Evolutionary conservation across 2,888 invertebrate species (phyloP).

Genomic region (Chalcis sispes): DNA sequence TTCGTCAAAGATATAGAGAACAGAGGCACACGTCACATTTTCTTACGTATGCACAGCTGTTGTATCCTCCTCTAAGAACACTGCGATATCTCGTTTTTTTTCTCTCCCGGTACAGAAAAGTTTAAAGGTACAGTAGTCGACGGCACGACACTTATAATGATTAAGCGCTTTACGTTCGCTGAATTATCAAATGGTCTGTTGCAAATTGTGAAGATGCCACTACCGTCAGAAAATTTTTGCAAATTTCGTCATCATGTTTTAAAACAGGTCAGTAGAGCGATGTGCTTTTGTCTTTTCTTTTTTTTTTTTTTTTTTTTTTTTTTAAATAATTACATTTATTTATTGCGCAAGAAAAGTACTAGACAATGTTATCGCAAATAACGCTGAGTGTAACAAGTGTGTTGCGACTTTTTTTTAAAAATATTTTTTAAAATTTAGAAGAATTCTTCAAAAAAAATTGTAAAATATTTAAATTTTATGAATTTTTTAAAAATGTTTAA

Average conservation of each 20-base stretch:
- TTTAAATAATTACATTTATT: not conserved
- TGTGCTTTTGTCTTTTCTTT: not conserved
- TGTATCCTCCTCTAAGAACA: not conserved
- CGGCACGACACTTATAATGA: too few species aligned
- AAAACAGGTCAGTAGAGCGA: slow-evolving; percentile 35
- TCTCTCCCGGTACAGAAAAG: not conserved
- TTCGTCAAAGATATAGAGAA: slow-evolving; percentile 35
- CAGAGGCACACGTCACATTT: not conserved
- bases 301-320: not conserved
- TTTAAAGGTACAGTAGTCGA: slow-evolving; percentile 35
- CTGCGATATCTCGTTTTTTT: slow-evolving; percentile 2
- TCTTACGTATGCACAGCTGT: not conserved
- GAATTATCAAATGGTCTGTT: slow-evolving; percentile 13
- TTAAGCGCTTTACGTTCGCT: slow-evolving; percentile 27
- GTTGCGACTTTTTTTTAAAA: too few species aligned
- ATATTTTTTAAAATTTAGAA: too few species aligned
- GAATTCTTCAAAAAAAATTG: too few species aligned
- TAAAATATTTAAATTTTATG: too few species aligned
- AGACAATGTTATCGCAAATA: not conserved
- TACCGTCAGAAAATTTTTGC: slow-evolving; percentile 11
- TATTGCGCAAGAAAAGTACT: not conserved
- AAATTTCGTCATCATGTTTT: slow-evolving; percentile 42
- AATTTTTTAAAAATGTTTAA: too few species aligned
- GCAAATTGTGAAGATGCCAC: slow-evolving; percentile 22
- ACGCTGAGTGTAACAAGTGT: too few species aligned